These are phyloP conservation scores for Pteruthius melanotis DNA, from an alignment of 2,113 vertebrate genomes.

Conservation along the genomic window DNA sequence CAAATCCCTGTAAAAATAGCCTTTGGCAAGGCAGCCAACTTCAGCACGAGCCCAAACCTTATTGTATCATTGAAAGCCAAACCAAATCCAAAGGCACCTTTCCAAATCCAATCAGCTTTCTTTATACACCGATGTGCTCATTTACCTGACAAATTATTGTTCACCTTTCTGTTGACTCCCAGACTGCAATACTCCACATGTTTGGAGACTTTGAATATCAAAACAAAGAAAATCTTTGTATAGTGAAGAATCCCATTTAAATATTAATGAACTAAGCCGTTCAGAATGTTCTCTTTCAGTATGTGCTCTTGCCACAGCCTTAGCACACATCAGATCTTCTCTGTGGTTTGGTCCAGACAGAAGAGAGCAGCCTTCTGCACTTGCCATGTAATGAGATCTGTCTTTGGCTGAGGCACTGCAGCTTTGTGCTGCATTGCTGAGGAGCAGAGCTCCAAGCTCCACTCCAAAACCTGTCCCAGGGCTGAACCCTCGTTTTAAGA, in stretches of 20 bases:
- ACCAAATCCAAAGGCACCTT: conserved; percentile 18
- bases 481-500: not conserved
- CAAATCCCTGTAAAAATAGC: conserved; percentile 37
- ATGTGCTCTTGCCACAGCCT: rapidly evolving
- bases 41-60: conserved; percentile 24
- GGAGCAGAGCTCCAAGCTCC: not conserved
- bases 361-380: not conserved
- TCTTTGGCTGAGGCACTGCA: not conserved
- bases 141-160: conserved; percentile 47
- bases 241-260: not conserved
- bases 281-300: not conserved
- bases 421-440: not conserved
- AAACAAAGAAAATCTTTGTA: not conserved
- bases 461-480: not conserved
- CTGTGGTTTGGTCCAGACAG: not conserved
- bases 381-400: not conserved
- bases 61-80: conserved; percentile 53
- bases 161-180: not conserved
- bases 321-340: not conserved
- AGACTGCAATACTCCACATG: not conserved
- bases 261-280: not conserved
- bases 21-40: conserved; percentile 39
- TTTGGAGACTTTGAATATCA: not conserved
- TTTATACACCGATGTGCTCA: rapidly evolving
- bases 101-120: conserved; percentile 30